Base-by-base conservation (phyloP, 1,140 invertebrate species). In the Solen grandis region DNA sequence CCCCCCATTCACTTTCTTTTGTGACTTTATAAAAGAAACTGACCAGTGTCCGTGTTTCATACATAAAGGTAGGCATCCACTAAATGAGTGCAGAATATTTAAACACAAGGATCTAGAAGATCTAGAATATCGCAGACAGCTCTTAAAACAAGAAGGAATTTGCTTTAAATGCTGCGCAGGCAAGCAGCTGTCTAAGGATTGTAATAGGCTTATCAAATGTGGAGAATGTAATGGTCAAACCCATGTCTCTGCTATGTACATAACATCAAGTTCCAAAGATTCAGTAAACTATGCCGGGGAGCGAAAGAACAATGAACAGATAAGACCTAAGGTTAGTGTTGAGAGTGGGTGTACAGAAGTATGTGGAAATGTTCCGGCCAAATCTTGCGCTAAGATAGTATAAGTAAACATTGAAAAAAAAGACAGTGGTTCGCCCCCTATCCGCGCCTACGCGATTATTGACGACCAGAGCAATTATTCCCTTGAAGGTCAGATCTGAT, bases 301-400 rank as follows among this genome's bases (percentile, higher is more conserved):
- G 2, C 5, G 22, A 27, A 19, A 81, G 14, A 66, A 46, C 59
- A 46, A n/a, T 41, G 78, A 65, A 59, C 10, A 14, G 33, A 19
- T 19, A 19, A 57, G 5, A 2, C 25, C 29, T 25, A 19, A 52
- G 25, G 29, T 19, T 38, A 13, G 22, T 16, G 5, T 33, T 31
- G 8, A 25, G 29, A 54, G 19, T 19, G n/a, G n/a, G n/a, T 82
- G 80, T 27, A 68, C 72, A 4, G 16, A 75, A 14, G 29, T 82
- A 2, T 76, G 72, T 29, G n/a, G 13, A 25, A 52, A 35, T 14
- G 2, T 2, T 19, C 8, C 22, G 2, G 52, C 55, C 19, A 81
- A 65, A 25, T 82, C 80, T 1, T 82, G 80, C 50, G 62, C 70
- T 0, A 82, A 76, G 50, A 82, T 76, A n/a, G 22, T 65, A 8